phyloP scores from a whole-genome alignment of 2,888 invertebrate genomes.

The Electrophaes corylata region DNA sequence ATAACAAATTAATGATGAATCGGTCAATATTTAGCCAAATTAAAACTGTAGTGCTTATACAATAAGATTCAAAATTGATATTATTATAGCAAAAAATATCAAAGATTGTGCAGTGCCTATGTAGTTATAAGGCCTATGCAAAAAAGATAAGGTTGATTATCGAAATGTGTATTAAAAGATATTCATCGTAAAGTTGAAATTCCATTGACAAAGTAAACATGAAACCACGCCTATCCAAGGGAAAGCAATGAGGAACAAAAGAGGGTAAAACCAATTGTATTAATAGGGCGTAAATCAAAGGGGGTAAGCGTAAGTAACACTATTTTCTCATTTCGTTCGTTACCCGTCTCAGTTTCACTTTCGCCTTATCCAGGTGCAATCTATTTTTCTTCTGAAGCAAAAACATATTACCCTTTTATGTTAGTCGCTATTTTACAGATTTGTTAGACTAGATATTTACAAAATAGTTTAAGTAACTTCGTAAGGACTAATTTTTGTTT shows the following conservation, averaged over 20 bases:
- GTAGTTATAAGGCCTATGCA: neutral
- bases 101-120: neutral
- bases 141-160: neutral
- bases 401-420: constrained; percentile 69
- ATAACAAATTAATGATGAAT: too few relatives aligned
- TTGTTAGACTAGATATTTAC: neutral
- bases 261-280: constrained; percentile 46
- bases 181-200: neutral
- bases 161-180: neutral
- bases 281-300: constrained; percentile 70
- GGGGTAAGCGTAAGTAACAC: constrained; percentile 70
- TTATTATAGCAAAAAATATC: neutral
- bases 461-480: too few relatives aligned
- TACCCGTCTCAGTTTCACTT: constrained; percentile 82
- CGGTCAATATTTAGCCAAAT: too few relatives aligned
- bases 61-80: neutral
- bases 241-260: constrained; percentile 2
- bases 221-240: neutral
- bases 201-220: neutral
- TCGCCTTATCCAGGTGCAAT: constrained; percentile 83
- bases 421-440: constrained; percentile 40
- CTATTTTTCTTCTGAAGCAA: constrained; percentile 84
- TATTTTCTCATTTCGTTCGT: constrained; percentile 68
- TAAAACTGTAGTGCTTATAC: too few relatives aligned
- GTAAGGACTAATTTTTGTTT: too few relatives aligned